Percentiles rank a stretch among this genome's conserved stretches.
These are phyloP conservation scores for Cnemophilus loriae DNA, from an alignment of 2,113 vertebrate species.

Conservation along the genomic window DNA sequence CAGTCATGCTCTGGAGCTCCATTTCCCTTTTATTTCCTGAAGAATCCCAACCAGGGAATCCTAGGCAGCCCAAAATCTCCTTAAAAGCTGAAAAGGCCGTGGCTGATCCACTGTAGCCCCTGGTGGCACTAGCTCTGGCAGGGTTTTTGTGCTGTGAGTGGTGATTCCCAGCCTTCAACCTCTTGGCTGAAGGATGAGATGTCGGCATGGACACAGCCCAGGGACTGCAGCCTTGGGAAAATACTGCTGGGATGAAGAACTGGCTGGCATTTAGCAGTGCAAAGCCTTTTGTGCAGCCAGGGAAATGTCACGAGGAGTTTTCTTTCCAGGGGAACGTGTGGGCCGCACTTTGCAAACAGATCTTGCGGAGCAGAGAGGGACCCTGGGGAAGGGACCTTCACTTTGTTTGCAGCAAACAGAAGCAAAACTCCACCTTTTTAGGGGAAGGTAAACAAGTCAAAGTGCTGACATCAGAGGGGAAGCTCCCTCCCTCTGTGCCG, in stretches of 20 bases:
- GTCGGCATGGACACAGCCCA: background rate
- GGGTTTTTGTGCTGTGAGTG: background rate
- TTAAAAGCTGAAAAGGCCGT: background rate
- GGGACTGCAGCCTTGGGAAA: background rate
- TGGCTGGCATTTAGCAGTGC: background rate
- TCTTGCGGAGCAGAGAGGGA: background rate
- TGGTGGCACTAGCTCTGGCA: background rate
- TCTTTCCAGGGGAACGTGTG: background rate
- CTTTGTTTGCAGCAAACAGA: slow-evolving; percentile 13
- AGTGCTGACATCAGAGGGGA: background rate
- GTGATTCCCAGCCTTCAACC: background rate
- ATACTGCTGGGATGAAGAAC: background rate
- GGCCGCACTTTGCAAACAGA: background rate
- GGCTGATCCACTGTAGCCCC: background rate
- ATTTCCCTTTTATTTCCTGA: background rate
- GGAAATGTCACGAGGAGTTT: background rate
- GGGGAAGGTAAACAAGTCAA: background rate
- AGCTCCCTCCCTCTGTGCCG: background rate
- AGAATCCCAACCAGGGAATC: background rate
- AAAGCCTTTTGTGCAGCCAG: background rate
- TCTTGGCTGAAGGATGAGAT: background rate
- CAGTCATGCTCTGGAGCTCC: background rate
- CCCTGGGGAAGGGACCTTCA: background rate
- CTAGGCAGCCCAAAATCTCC: background rate
- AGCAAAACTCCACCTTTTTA: background rate